phyloP scores from a whole-genome alignment of 2,797 vertebrate genomes.

The Spheniscus humboldti region DNA sequence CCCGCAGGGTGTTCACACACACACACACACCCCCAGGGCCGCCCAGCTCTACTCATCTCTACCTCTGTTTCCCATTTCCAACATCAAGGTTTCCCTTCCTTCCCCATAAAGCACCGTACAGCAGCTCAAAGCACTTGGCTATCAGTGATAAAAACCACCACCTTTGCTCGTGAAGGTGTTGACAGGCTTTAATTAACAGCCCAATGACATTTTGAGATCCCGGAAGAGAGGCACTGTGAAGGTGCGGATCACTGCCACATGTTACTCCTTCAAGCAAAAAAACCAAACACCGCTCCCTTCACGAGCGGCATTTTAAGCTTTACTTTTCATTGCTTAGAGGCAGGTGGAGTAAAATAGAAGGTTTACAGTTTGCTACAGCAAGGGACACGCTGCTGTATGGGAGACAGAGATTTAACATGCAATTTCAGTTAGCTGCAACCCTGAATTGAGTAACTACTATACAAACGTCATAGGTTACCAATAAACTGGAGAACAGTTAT shows the following conservation, averaged over 20 bases:
- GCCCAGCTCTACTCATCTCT: not conserved
- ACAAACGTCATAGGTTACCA: not conserved
- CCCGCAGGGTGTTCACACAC: not conserved
- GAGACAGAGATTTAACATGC: not conserved
- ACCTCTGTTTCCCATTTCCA: not conserved
- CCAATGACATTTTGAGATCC: not conserved
- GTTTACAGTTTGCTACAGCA: not conserved
- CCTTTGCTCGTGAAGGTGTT: not conserved
- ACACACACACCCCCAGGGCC: not conserved
- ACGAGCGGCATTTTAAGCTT: not conserved
- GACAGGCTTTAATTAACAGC: not conserved
- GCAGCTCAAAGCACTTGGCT: not conserved
- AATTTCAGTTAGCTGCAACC: not conserved
- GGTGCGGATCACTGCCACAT: not conserved
- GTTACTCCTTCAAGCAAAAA: not conserved
- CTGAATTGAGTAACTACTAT: not conserved
- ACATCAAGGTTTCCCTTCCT: not conserved
- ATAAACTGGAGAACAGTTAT: not conserved
- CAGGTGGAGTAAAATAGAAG: not conserved
- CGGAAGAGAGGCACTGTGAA: not conserved
- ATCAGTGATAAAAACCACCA: not conserved
- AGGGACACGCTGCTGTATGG: fast-evolving
- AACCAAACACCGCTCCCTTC: not conserved
- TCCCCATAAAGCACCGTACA: not conserved
- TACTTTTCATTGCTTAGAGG: not conserved